Evolutionary conservation across 2,113 vertebrate species (phyloP), one percentile per base, ranked within the genome.

Genomic region (Saguinus imperator): DNA sequence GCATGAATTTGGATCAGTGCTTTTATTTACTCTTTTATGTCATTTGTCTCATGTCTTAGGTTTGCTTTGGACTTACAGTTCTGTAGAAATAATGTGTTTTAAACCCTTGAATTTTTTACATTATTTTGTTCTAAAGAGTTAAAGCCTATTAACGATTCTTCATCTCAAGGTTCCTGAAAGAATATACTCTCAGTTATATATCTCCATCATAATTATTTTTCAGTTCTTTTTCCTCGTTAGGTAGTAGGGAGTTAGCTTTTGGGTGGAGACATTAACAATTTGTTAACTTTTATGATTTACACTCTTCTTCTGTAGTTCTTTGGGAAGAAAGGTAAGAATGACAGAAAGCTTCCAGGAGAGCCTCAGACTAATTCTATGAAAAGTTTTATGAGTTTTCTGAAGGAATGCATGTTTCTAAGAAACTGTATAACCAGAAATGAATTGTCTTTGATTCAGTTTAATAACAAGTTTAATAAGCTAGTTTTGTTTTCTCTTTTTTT

Each of bases 371-470:
- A 1, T 96, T 97, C 94, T 97, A 4, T 10, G 91, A 97, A 97
- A 95, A 80, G 40, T 93, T 88, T 95, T 86, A 57, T 92, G 50
- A 43, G 94, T 87, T 96, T 95, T 91, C 91, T 95, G 83, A 95
- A 93, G 94, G 93, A 93, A 92, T 92, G 29, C 76, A 43, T 94
- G 40, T 94, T 97, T 98, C 97, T 95, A 96, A 98, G 95, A 98
- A 97, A 64, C 77, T 73, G 64, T 52, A 52, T 97, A 93, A 89
- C 93, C 57, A 95, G 96, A 98, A 97, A 92, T 94, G 94, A 94
- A 93, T 77, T 80, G 21, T 89, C 84, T 95, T 93, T 86, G 68
- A 57, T 77, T 96, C 87, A 70, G 93, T 98, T 97, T 97, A 93
- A 84, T 89, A 95, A 73, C 72, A 64, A 91, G 25, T 89, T 95